phyloP scores from a whole-genome alignment of 92 coral and sea anemone genomes.

The Epizoanthus scotinus region DNA sequence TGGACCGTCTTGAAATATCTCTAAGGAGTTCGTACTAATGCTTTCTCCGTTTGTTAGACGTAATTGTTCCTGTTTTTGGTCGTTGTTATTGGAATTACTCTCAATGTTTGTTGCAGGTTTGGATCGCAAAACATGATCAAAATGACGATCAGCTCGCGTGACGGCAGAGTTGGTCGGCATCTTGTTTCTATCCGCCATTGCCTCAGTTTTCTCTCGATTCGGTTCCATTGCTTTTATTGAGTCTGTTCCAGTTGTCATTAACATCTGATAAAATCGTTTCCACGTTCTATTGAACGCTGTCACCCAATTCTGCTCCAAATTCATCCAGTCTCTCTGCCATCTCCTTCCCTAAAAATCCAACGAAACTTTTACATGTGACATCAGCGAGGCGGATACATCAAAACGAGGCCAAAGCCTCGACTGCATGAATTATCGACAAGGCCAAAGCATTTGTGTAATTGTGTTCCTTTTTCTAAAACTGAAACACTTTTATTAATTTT shows the following conservation, averaged over 20 bases:
- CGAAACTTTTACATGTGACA: constrained; percentile 59
- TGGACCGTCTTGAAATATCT: constrained; percentile 53
- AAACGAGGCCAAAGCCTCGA: constrained; percentile 54
- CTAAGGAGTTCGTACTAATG: constrained; percentile 32
- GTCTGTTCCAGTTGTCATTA: constrained; percentile 87
- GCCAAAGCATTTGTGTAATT: too few relatives aligned
- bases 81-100: constrained; percentile 42
- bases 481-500: too few relatives aligned
- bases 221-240: constrained; percentile 63
- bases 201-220: constrained; percentile 66
- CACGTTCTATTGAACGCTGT: constrained; percentile 96
- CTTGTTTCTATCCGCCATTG: constrained; percentile 68
- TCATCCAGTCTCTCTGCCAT: constrained; percentile 64
- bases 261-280: constrained; percentile 87
- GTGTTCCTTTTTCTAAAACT: too few relatives aligned
- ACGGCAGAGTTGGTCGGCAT: constrained; percentile 68
- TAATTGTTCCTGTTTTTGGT: constrained; percentile 48
- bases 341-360: constrained; percentile 69
- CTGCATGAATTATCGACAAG: not conserved
- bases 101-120: constrained; percentile 63
- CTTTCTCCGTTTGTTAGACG: constrained; percentile 32
- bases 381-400: constrained; percentile 55
- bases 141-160: constrained; percentile 81
- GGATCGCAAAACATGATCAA: constrained; percentile 79
- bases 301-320: constrained; percentile 63